Percentiles rank a stretch among this genome's conserved stretches.
These are phyloP conservation scores for Lordiphosa clarofinis DNA, from an alignment of 1,140 invertebrate species.

Conservation along the genomic window DNA sequence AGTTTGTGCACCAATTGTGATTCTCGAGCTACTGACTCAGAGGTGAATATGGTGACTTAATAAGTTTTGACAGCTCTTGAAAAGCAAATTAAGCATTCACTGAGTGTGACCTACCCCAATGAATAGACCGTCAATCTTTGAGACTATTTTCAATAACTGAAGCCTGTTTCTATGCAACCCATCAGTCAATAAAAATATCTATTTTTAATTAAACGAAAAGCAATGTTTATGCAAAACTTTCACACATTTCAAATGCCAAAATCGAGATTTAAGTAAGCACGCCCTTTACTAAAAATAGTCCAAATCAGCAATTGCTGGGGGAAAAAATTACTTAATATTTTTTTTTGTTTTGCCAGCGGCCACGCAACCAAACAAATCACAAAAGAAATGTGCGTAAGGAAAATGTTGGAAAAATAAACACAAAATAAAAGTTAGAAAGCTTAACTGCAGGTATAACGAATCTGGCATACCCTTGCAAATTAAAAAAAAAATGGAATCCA, in stretches of 20 bases:
- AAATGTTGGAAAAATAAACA: slow-evolving; percentile 63
- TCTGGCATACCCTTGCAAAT: too few species aligned
- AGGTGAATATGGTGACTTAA: slow-evolving; percentile 39
- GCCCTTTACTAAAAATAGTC: slow-evolving; percentile 69
- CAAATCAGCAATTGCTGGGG: slow-evolving; percentile 6
- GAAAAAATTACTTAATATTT: slow-evolving; percentile 51
- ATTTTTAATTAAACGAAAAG: slow-evolving; percentile 44
- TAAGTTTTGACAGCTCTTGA: slow-evolving; percentile 4
- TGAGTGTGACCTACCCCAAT: slow-evolving; percentile 19
- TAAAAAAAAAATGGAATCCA: background rate
- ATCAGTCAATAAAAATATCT: slow-evolving; percentile 27
- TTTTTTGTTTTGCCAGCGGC: slow-evolving; percentile 15
- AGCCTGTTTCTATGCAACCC: too few species aligned
- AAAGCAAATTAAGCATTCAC: background rate
- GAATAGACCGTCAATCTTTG: too few species aligned
- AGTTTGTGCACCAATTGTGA: slow-evolving; percentile 4
- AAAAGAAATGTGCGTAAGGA: slow-evolving; percentile 53
- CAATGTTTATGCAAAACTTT: slow-evolving; percentile 63
- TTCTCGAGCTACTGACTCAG: slow-evolving; percentile 32
- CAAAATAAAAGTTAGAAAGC: slow-evolving; percentile 29
- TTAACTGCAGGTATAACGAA: too few species aligned
- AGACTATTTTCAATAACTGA: too few species aligned
- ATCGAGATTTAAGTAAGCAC: slow-evolving; percentile 60
- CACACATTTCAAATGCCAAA: slow-evolving; percentile 44
- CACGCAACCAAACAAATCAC: slow-evolving; percentile 57